Percentiles rank a stretch among this genome's conserved stretches.
Conservation (phyloP, 2,888 invertebrate species). For the Diarsia brunnea region DNA sequence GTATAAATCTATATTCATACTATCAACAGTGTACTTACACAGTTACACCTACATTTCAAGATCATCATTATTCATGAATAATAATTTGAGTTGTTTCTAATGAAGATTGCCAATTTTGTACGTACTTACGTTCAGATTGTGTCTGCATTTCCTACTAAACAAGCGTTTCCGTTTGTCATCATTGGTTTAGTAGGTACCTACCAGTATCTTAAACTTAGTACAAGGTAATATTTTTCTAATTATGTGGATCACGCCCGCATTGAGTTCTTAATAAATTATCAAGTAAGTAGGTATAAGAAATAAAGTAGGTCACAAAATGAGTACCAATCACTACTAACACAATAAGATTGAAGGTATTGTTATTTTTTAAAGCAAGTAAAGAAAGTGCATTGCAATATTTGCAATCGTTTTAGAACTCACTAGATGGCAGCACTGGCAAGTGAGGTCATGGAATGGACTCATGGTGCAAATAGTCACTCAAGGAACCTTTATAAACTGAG, state of each 20-base stretch:
- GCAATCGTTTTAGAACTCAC: neutral
- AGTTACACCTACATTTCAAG: neutral
- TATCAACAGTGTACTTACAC: neutral
- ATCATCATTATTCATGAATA: neutral
- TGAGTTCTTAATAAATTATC: neutral
- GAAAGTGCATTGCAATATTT: neutral
- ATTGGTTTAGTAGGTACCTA: too few relatives aligned
- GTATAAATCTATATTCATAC: too few relatives aligned
- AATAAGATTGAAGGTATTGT: neutral
- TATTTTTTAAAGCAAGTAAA: neutral
- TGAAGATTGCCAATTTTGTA: slow-evolving; percentile 14
- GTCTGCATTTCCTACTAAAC: neutral
- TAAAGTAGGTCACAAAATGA: neutral
- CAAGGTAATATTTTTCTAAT: neutral
- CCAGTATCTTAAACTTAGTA: neutral
- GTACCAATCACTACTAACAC: neutral
- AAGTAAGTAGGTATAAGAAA: neutral
- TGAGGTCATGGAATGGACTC: too few relatives aligned
- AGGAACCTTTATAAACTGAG: too few relatives aligned
- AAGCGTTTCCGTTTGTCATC: neutral
- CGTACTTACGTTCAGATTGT: neutral
- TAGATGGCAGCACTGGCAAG: neutral
- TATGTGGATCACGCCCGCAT: neutral
- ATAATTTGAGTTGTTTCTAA: neutral
- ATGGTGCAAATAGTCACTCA: too few relatives aligned